phyloP scores from a whole-genome alignment of 2,888 invertebrate genomes.

The Barypeithes pellucidus region DNA sequence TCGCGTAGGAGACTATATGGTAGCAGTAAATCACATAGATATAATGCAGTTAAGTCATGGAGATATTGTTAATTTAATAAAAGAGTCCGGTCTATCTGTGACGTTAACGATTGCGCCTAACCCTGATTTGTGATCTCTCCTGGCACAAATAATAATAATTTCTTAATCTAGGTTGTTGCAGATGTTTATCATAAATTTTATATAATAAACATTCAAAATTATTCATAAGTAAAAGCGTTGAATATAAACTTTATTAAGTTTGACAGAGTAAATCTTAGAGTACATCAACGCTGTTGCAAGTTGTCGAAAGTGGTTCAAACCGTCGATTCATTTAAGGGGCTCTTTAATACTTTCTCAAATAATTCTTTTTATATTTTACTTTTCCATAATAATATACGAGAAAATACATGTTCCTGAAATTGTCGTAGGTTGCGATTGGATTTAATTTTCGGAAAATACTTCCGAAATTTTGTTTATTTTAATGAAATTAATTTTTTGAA shows the following conservation, averaged over 20 bases:
- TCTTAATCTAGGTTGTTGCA: constrained; percentile 37
- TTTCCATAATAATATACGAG: too few species aligned
- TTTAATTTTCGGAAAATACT: too few species aligned
- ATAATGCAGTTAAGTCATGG: constrained; percentile 95
- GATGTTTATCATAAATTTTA: constrained; percentile 38
- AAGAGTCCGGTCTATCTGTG: constrained; percentile 94
- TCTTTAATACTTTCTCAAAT: too few species aligned
- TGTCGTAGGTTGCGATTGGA: too few species aligned
- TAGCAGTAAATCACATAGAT: constrained; percentile 94
- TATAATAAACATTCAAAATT: constrained; percentile 28
- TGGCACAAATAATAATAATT: constrained; percentile 31
- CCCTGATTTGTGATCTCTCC: constrained; percentile 70
- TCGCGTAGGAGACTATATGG: constrained; percentile 94
- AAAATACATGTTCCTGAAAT: too few species aligned
- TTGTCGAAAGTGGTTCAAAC: too few species aligned
- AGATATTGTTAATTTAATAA: constrained; percentile 97
- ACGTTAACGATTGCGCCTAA: constrained; percentile 85
- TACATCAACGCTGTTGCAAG: too few species aligned
- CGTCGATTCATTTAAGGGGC: too few species aligned
- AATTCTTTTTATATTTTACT: too few species aligned
- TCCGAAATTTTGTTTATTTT: too few species aligned
- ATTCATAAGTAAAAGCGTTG: constrained; percentile 22
- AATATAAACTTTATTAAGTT: constrained; percentile 34
- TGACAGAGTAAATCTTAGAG: constrained; percentile 24
- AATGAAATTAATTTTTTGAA: too few species aligned